Conservation (phyloP, 2,888 invertebrate genomes). For the Antheraea yamamai region DNA sequence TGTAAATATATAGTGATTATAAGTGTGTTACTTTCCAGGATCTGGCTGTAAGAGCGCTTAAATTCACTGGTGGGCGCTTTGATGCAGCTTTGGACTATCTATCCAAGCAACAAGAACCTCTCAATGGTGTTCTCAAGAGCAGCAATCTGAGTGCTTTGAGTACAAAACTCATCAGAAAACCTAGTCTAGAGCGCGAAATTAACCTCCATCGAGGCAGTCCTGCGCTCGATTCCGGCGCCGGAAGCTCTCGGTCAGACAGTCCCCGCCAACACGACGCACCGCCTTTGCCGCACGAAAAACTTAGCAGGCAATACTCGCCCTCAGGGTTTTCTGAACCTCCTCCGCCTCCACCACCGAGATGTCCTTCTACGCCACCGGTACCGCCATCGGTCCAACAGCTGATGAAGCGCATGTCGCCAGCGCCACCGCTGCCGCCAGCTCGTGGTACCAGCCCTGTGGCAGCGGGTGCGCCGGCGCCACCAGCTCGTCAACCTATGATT, state of each 20-base stretch:
- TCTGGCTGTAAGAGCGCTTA: conserved; percentile 85
- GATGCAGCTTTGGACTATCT: conserved; percentile 87
- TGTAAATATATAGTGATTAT: not conserved
- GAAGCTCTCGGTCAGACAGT: conserved; percentile 94
- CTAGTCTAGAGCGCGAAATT: conserved; percentile 92
- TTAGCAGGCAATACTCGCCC: conserved; percentile 88
- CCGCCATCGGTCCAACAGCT: conserved; percentile 83
- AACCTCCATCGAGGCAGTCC: conserved; percentile 91
- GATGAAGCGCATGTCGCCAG: conserved; percentile 84
- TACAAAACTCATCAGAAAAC: conserved; percentile 91
- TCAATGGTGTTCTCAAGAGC: conserved; percentile 78
- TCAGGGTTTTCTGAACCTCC: conserved; percentile 85
- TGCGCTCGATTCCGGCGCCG: conserved; percentile 93
- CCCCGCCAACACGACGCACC: conserved; percentile 86
- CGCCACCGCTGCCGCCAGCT: conserved; percentile 83
- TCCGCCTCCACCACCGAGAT: conserved; percentile 88
- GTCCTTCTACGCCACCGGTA: conserved; percentile 86
- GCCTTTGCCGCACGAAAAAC: conserved; percentile 83
- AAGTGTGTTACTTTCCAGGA: conserved; percentile 78
- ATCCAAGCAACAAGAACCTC: conserved; percentile 83
- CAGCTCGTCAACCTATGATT: conserved; percentile 88
- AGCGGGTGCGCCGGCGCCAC: conserved; percentile 83
- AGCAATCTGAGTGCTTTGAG: conserved; percentile 82
- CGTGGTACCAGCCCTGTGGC: conserved; percentile 89
- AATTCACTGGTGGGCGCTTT: conserved; percentile 86